Percentiles rank a stretch among this genome's conserved stretches.
phyloP scores from a whole-genome alignment of 2,113 vertebrate species.

The Hyla sarda region DNA sequence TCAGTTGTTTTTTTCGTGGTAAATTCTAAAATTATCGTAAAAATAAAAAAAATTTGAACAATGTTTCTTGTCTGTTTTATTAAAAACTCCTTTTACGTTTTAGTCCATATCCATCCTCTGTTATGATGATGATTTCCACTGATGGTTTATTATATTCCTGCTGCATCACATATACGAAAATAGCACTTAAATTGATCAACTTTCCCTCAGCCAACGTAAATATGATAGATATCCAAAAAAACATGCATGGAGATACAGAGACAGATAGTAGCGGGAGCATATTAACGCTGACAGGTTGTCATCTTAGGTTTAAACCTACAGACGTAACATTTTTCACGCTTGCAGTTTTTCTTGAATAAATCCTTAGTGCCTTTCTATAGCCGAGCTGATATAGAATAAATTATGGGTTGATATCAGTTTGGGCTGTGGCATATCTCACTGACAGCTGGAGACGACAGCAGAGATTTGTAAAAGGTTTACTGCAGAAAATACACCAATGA shows the following conservation, averaged over 20 bases:
- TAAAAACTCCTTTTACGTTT: too few species aligned
- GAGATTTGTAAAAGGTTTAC: background rate
- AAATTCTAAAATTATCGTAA: too few species aligned
- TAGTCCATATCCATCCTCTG: background rate
- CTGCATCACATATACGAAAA: background rate
- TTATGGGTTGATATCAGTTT: background rate
- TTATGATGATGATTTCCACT: too few species aligned
- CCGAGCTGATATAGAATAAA: conserved; percentile 3
- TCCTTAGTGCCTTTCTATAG: background rate
- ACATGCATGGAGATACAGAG: background rate
- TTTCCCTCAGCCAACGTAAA: background rate
- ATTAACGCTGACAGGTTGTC: background rate
- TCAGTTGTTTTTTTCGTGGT: too few species aligned
- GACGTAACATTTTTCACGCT: background rate
- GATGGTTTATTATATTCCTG: background rate
- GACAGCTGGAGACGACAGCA: background rate
- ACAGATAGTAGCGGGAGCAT: background rate
- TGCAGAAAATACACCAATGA: too few species aligned
- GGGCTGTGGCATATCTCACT: background rate
- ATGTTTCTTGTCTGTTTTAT: too few species aligned
- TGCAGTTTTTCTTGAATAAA: background rate
- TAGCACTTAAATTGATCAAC: background rate
- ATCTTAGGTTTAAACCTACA: background rate
- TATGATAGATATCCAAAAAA: background rate
- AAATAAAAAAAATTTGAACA: too few species aligned